Base-by-base conservation (phyloP, 2,888 invertebrate genomes). In the Gnatocerus cornutus region DNA sequence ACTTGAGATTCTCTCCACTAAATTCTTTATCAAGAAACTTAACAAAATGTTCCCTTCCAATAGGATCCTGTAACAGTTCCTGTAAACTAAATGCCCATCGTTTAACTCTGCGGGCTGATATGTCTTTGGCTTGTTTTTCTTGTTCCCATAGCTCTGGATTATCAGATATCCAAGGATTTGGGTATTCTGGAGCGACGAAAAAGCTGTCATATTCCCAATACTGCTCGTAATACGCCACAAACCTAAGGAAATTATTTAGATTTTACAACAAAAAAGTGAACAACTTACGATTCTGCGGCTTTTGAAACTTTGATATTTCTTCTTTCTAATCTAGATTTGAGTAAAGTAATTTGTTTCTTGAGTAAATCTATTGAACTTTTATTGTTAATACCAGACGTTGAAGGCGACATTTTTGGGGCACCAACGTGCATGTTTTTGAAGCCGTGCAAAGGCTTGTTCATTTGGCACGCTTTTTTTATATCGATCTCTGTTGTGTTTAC, bases 401-500 rank as follows among this genome's bases (percentile, higher is more conserved):
- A 83, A 7, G 89, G 89, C 70, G 90, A 89, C 73, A 89, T 86
- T 76, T 87, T 84, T 45, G 88, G 88, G 67, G 88, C 87, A 46
- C 88, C 87, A 68, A 86, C 79, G 74, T 86, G 86, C 71, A 85
- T 77, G 58, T 83, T 83, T 80, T 86, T 86, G 14, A 84, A 73
- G 29, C 81, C 82, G 67, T 81, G 81, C 48, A 79, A 73, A 27
- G 88, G 87, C 78, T 88, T 88, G 74, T 88, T 87, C 83, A 87
- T 87, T 21, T 93, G 90, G 71, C 93, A 98, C 50, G 97, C 91
- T 87, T 99, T 99, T 85, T 96, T 97, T 45, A 99, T 98, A 84
- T 99, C 99, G 82, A 99, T 90, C 85, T 99, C 99, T 0, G 98
- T 99, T 0, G 98, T 99, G 86, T 99, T 99, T 33, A 99, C 98